phyloP scores from a whole-genome alignment of 2,797 vertebrate genomes.

The Falco rusticolus region DNA sequence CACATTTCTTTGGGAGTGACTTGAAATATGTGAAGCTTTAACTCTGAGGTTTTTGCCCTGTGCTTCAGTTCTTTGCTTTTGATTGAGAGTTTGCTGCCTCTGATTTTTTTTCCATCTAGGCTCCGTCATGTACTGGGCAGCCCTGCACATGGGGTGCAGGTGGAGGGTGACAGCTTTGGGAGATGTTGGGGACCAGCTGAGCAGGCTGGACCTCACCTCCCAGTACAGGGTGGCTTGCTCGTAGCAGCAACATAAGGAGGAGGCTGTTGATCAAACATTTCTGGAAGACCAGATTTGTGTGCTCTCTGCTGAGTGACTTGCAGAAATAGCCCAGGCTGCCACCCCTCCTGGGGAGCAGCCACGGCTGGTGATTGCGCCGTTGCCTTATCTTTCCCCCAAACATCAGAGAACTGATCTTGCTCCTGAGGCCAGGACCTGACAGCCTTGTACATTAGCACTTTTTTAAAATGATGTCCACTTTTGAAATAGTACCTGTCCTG shows the following conservation, averaged over 20 bases:
- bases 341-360: not conserved
- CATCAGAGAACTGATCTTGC: constrained; percentile 1
- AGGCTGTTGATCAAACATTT: not conserved
- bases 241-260: not conserved
- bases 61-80: not conserved
- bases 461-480: constrained; percentile 74
- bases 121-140: fast-evolving
- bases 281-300: not conserved
- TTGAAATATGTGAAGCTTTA: fast-evolving
- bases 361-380: fast-evolving
- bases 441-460: constrained; percentile 68
- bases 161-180: not conserved
- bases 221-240: too few relatives aligned
- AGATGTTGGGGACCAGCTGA: not conserved
- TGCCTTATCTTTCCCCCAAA: constrained; percentile 37
- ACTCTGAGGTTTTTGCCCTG: not conserved
- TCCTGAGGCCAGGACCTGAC: constrained; percentile 57
- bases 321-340: not conserved
- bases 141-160: fast-evolving
- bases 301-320: not conserved
- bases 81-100: not conserved
- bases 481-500: constrained; percentile 62
- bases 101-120: fast-evolving
- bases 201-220: not conserved
- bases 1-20: too few relatives aligned